Percentiles rank a stretch among this genome's conserved stretches.
Conservation (phyloP, 64 coral and sea anemone species). For the Astreopora myriophthalma region DNA sequence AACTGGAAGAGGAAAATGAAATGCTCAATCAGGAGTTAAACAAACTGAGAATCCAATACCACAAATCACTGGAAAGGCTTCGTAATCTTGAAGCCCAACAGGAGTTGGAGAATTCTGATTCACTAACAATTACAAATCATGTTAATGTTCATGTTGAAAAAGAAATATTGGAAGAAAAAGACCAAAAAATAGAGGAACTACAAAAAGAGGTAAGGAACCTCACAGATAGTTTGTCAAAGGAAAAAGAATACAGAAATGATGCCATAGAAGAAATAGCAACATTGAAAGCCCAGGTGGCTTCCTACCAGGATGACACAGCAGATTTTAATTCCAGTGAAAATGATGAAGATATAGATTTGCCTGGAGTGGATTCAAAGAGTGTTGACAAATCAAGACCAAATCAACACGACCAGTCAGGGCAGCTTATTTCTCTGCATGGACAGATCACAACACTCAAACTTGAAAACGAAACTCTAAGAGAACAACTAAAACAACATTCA, state of each 20-base stretch:
- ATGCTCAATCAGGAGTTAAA: conserved; percentile 88
- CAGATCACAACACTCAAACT: conserved; percentile 75
- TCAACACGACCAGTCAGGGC: not conserved
- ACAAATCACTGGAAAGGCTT: conserved; percentile 78
- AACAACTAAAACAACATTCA: conserved; percentile 38
- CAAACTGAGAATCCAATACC: conserved; percentile 87
- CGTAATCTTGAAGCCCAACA: not conserved
- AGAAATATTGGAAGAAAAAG: conserved; percentile 78
- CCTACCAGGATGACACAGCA: conserved; percentile 58
- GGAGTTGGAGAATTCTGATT: not conserved
- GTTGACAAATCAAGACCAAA: not conserved
- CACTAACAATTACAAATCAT: not conserved
- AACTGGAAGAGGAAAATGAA: conserved; percentile 94
- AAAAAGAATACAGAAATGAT: conserved; percentile 38
- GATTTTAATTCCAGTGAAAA: conserved; percentile 69
- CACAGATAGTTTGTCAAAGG: not conserved
- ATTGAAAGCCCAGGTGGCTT: conserved; percentile 66
- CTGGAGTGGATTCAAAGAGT: conserved; percentile 37
- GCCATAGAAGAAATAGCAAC: conserved; percentile 78
- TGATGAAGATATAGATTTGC: conserved; percentile 67
- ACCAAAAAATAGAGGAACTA: conserved; percentile 71
- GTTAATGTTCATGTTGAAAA: conserved; percentile 42
- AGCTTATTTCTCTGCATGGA: conserved; percentile 67
- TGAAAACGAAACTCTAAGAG: conserved; percentile 74
- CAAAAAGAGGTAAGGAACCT: conserved; percentile 44